Evolutionary conservation across 2,888 invertebrate species (phyloP), one percentile per base, ranked within the genome.

Genomic region (Andrena minutula): DNA sequence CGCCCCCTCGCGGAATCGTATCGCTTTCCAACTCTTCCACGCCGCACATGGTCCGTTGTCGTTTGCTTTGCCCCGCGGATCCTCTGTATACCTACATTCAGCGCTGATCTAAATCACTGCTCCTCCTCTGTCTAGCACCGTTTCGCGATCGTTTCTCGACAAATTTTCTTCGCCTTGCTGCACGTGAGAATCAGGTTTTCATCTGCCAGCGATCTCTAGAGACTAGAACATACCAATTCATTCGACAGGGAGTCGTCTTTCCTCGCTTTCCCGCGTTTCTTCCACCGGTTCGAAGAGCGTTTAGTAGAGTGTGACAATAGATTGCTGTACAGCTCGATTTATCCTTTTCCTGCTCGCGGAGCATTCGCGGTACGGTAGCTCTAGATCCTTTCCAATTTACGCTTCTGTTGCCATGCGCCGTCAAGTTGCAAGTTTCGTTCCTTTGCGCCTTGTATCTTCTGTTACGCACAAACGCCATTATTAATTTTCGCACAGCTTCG

Each of bases 1-100:
- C 41, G 0, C 64, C 32, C 2, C 3, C 7, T 49, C 47, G 16
- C 20, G n/a, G 7, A 20, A 51, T 51, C 20, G 20, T n/a, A 16
- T 65, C 49, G 65, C 49, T 65, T 65, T 65, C n/a, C 2, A 60
- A 60, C 60, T 28, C 26, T 20, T 28, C 26, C 35, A 28, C 28
- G 10, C 20, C 41, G 32, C 10, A 5, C 26, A 35, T n/a, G 61
- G 20, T 20, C n/a, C 32, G 51, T 32, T n/a, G 32, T 49, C n/a
- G 28, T 51, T 60, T 63, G 61, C 71, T 72, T 63, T 56, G 12
- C 10, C 23, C 12, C 35, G 32, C 56, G 35, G 26, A 23, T 23
- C 12, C n/a, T 35, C 30, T 66, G 65, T 30, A 66, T 30, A 51
- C n/a, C n/a, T n/a, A n/a, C 20, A 51, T 30, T 32, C 20, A 28